Conservation (phyloP, 2,797 vertebrate genomes). For the Hippoglossus hippoglossus region DNA sequence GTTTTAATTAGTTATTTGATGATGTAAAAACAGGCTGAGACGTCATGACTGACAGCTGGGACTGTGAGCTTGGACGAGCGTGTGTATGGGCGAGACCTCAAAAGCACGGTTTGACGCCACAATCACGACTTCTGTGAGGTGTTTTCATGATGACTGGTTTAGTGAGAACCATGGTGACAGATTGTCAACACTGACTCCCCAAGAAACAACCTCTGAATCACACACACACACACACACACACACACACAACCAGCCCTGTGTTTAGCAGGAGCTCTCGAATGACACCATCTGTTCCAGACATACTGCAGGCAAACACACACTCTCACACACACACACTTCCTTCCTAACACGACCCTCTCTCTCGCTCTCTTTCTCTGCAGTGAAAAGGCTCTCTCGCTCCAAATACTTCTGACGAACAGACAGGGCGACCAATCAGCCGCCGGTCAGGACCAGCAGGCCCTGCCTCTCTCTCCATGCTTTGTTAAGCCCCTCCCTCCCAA, state of each 20-base stretch:
- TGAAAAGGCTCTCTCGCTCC: constrained; percentile 93
- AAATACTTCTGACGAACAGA: constrained; percentile 90
- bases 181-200: constrained; percentile 1
- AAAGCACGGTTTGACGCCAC: too few species aligned
- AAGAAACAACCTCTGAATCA: constrained; percentile 25
- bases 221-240: constrained; percentile 4
- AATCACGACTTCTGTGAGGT: too few species aligned
- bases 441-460: constrained; percentile 82
- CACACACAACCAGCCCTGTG: constrained; percentile 1
- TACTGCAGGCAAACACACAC: constrained; percentile 20
- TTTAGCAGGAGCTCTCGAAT: background rate
- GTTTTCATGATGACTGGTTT: constrained; percentile 23
- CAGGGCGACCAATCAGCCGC: constrained; percentile 82
- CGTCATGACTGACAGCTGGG: too few species aligned
- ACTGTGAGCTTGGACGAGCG: too few species aligned
- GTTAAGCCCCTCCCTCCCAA: constrained; percentile 83
- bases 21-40: too few species aligned
- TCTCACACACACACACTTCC: background rate
- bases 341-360: background rate
- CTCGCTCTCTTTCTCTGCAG: constrained; percentile 73
- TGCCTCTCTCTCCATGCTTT: constrained; percentile 77
- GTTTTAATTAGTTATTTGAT: too few species aligned
- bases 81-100: too few species aligned
- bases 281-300: constrained; percentile 47
- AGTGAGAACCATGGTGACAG: constrained; percentile 23